Conservation (phyloP, 1,140 invertebrate species). For the Diorhabda sublineata region DNA sequence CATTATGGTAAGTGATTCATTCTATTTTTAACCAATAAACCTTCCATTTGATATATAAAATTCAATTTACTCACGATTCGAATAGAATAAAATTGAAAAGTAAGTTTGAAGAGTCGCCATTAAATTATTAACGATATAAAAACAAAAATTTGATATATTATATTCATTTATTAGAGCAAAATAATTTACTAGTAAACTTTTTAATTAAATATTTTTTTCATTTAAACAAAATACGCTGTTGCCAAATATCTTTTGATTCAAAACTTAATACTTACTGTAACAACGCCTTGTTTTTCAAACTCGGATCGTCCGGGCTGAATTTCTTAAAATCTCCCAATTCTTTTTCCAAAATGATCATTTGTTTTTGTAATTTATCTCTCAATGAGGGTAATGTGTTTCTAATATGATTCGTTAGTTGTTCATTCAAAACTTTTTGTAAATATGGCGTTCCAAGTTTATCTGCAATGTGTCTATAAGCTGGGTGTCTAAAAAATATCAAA, state of each 20-base stretch:
- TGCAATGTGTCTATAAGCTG: conserved; percentile 89
- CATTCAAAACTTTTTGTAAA: conserved; percentile 94
- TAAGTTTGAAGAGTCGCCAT: too few species aligned
- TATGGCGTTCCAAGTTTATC: conserved; percentile 96
- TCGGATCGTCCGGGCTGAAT: conserved; percentile 95
- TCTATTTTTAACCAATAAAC: too few species aligned
- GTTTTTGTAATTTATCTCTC: conserved; percentile 93
- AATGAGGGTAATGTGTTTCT: conserved; percentile 92
- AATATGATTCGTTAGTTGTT: conserved; percentile 99
- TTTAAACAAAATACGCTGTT: too few species aligned
- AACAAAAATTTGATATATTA: too few species aligned
- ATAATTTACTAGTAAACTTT: too few species aligned
- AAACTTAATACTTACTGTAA: conserved; percentile 78
- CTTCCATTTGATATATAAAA: too few species aligned
- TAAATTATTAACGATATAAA: too few species aligned
- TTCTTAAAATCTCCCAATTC: conserved; percentile 99
- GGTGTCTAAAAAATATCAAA: conserved; percentile 54
- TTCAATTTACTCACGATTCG: too few species aligned
- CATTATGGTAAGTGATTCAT: too few species aligned
- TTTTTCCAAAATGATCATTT: conserved; percentile 88
- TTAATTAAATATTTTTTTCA: too few species aligned
- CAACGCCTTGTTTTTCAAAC: conserved; percentile 99
- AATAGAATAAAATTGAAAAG: too few species aligned
- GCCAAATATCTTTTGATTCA: not conserved
- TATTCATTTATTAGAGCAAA: too few species aligned